These are phyloP conservation scores for Glaucidium brasilianum DNA, from an alignment of 2,113 vertebrate species.

Conservation along the genomic window DNA sequence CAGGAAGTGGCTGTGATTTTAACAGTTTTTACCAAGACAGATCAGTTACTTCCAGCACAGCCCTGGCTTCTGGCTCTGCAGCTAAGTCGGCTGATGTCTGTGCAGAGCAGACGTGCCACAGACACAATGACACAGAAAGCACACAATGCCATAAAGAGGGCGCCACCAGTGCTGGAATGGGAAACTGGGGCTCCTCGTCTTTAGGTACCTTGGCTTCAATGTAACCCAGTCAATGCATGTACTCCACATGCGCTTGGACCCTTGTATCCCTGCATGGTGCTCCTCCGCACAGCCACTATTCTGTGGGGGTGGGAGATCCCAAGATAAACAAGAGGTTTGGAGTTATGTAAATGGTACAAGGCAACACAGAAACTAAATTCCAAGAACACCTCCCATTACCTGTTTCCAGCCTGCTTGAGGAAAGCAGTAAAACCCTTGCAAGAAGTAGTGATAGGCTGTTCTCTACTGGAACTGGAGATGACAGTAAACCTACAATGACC, in stretches of 20 bases:
- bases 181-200: background rate
- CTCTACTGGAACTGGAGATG: background rate
- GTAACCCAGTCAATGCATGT: background rate
- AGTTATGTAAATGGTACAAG: background rate
- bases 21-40: background rate
- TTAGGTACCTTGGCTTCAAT: background rate
- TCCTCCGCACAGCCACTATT: background rate
- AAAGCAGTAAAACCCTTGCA: background rate
- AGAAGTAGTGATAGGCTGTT: background rate
- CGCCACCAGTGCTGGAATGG: background rate
- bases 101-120: background rate
- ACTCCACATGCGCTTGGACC: background rate
- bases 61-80: background rate
- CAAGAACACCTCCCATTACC: background rate
- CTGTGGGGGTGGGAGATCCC: background rate
- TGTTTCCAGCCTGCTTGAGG: background rate
- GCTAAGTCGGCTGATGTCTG: background rate
- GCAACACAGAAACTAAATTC: background rate
- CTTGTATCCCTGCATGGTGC: fast-evolving
- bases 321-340: background rate
- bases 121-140: background rate
- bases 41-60: background rate
- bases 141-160: background rate
- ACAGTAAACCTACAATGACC: background rate
- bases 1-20: background rate